phyloP scores from a whole-genome alignment of 2,888 invertebrate genomes.

The Lissonota sp. region DNA sequence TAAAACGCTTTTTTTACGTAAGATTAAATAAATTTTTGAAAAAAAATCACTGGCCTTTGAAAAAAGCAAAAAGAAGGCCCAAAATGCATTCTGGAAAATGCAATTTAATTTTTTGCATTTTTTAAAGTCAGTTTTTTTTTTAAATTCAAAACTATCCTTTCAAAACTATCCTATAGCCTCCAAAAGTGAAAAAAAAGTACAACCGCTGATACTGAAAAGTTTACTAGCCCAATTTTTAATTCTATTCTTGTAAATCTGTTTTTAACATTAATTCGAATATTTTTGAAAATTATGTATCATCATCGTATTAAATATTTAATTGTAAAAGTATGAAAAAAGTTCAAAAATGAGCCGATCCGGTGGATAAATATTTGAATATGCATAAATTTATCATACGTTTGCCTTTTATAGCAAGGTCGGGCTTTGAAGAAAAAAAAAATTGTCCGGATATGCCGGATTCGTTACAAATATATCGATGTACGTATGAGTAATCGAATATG shows the following conservation, averaged over 20 bases:
- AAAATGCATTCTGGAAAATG: too few relatives aligned
- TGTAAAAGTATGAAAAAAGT: not conserved
- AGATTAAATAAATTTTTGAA: too few relatives aligned
- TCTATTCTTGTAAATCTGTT: not conserved
- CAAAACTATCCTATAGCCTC: too few relatives aligned
- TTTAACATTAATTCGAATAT: not conserved
- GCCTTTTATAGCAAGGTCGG: constrained; percentile 54
- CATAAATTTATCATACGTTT: constrained; percentile 41
- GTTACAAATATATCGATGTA: constrained; percentile 55
- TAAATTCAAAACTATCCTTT: too few relatives aligned
- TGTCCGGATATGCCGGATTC: constrained; percentile 49
- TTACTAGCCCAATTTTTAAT: too few relatives aligned
- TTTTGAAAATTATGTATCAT: not conserved
- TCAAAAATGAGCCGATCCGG: not conserved
- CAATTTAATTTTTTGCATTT: too few relatives aligned
- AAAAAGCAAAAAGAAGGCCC: too few relatives aligned
- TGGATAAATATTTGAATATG: constrained; percentile 30
- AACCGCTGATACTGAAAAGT: too few relatives aligned
- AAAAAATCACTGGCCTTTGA: too few relatives aligned
- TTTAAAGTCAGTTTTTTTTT: too few relatives aligned
- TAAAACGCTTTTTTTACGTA: too few relatives aligned
- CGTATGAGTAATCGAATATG: constrained; percentile 54
- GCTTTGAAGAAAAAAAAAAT: constrained; percentile 48
- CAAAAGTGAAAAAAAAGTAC: too few relatives aligned
- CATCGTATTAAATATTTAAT: not conserved